These are phyloP conservation scores for Digitonthophagus gazella DNA, from an alignment of 2,888 invertebrate genomes.

Conservation along the genomic window DNA sequence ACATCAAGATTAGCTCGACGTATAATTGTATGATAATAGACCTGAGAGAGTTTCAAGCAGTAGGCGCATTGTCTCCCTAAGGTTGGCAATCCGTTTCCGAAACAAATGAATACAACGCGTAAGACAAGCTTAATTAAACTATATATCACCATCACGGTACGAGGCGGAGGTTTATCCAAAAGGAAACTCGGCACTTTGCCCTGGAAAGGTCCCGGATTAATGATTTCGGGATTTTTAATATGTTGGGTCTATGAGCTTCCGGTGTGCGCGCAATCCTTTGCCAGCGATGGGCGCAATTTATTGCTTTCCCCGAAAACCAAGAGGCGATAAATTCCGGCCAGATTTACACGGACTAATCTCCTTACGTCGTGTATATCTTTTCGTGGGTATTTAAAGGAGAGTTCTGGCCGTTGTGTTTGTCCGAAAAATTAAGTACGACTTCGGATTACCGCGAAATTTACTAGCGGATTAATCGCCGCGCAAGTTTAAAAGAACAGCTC, in stretches of 20 bases:
- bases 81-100: conserved; percentile 50
- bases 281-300: conserved; percentile 18
- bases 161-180: conserved; percentile 31
- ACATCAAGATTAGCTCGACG: conserved; percentile 37
- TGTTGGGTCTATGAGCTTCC: conserved; percentile 33
- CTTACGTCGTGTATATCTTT: conserved; percentile 18
- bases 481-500: neutral
- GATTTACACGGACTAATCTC: conserved; percentile 15
- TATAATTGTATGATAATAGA: conserved; percentile 43
- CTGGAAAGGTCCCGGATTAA: conserved; percentile 46
- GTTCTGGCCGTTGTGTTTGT: conserved; percentile 10
- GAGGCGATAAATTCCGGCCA: conserved; percentile 26
- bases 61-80: conserved; percentile 42
- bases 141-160: conserved; percentile 48
- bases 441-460: conserved; percentile 15
- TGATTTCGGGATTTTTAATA: conserved; percentile 49
- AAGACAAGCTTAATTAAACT: conserved; percentile 52
- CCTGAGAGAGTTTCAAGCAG: conserved; percentile 32
- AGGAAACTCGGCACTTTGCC: conserved; percentile 32
- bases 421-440: conserved; percentile 13
- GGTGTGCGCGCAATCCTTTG: conserved; percentile 20
- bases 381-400: conserved; percentile 13
- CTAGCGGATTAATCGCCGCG: conserved; percentile 6
- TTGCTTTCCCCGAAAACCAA: conserved; percentile 22
- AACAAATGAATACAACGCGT: conserved; percentile 53